phyloP scores from a whole-genome alignment of 2,888 invertebrate species.

The Ceratothoa steindachneri region DNA sequence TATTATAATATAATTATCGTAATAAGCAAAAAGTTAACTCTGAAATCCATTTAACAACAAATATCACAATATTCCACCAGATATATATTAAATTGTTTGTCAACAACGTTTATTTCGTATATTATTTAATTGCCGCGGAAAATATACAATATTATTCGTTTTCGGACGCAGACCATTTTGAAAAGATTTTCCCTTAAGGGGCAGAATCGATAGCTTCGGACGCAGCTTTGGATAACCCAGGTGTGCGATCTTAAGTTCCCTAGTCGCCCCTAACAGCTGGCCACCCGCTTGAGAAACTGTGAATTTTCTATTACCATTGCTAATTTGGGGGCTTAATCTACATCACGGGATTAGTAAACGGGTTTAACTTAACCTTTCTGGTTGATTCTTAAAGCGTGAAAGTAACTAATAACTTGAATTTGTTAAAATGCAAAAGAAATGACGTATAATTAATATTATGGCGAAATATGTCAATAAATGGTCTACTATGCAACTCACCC shows the following conservation, averaged over 20 bases:
- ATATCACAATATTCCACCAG: no score
- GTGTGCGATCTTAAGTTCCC: constrained; percentile 1
- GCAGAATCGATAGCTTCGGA: not conserved
- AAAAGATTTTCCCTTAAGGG: not conserved
- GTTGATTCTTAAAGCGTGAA: not conserved
- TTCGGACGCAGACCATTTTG: not conserved
- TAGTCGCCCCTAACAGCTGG: not conserved
- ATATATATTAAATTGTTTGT: no score
- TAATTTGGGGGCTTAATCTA: not conserved
- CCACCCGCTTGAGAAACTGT: constrained; percentile 12
- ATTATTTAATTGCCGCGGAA: no score
- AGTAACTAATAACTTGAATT: not conserved
- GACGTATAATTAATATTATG: not conserved
- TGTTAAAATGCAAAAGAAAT: not conserved
- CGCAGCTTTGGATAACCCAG: constrained; percentile 1
- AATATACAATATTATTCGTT: not conserved
- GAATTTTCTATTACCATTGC: not conserved
- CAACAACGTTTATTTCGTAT: no score
- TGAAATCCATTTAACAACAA: no score
- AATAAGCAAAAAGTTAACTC: no score
- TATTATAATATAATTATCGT: no score
- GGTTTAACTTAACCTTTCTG: not conserved
- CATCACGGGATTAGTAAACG: no score
- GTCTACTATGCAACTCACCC: not conserved
- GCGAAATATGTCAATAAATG: not conserved